A percentile compares a stretch with the other conserved stretches of the same genome.
Evolutionary conservation across 23 tunicate species (phyloP).

Genomic region (Styela plicata): DNA sequence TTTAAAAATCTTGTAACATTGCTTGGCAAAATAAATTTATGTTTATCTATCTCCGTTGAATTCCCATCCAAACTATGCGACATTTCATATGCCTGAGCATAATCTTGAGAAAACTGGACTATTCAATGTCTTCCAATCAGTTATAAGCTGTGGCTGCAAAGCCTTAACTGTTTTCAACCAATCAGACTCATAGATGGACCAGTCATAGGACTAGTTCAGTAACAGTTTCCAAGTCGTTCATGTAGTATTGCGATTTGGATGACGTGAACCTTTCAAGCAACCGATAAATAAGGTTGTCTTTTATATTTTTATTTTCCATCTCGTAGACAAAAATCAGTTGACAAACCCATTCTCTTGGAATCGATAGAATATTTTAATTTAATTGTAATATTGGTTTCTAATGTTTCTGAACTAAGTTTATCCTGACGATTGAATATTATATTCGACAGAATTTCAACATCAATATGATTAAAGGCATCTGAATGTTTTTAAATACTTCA

Average conservation of each 20-base stretch:
- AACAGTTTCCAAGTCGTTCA: conserved; percentile 42
- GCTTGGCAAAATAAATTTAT: conserved; percentile 58
- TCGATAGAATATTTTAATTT: conserved; percentile 29
- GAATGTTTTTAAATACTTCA: background rate
- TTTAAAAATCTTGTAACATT: conserved; percentile 38
- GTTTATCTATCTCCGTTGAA: conserved; percentile 56
- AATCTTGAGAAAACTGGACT: conserved; percentile 73
- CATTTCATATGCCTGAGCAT: conserved; percentile 77
- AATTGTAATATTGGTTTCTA: conserved; percentile 36
- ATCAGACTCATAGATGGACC: conserved; percentile 46
- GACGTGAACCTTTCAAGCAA: conserved; percentile 73
- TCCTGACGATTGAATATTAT: conserved; percentile 44
- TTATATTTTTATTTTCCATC: background rate
- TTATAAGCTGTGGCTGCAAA: conserved; percentile 46
- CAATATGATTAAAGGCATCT: conserved; percentile 49
- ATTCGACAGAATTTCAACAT: conserved; percentile 55
- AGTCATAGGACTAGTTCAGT: conserved; percentile 61
- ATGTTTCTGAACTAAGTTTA: conserved; percentile 41
- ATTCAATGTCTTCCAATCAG: conserved; percentile 65
- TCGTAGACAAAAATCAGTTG: conserved; percentile 34
- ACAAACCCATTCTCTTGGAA: conserved; percentile 43
- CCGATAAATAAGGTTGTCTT: conserved; percentile 67
- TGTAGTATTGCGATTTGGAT: conserved; percentile 69
- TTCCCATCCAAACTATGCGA: conserved; percentile 38
- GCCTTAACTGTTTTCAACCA: conserved; percentile 60